These are phyloP conservation scores for Prunella himalayana DNA, from an alignment of 2,113 vertebrate species.

Conservation along the genomic window DNA sequence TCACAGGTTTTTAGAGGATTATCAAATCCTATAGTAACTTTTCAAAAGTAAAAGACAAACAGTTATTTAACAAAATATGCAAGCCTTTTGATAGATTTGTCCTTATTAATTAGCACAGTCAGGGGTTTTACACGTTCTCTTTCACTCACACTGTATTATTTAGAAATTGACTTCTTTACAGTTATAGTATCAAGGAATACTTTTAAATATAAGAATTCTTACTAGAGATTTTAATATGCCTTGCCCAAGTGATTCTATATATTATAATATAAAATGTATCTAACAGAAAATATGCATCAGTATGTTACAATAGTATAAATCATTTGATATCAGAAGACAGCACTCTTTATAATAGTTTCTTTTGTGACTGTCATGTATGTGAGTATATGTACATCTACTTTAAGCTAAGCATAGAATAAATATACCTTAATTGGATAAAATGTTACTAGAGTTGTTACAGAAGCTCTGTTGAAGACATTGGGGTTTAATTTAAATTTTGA, in stretches of 20 bases:
- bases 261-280: not conserved
- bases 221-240: not conserved
- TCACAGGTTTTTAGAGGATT: not conserved
- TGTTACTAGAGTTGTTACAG: not conserved
- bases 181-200: not conserved
- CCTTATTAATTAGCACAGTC: not conserved
- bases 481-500: not conserved
- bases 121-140: not conserved
- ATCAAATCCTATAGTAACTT: not conserved
- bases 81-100: not conserved
- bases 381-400: not conserved
- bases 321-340: not conserved
- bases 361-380: not conserved
- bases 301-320: not conserved
- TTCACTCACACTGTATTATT: not conserved
- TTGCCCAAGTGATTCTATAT: not conserved
- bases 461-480: not conserved
- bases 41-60: not conserved
- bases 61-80: not conserved
- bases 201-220: not conserved
- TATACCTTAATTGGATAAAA: not conserved
- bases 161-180: not conserved
- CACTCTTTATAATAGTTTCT: not conserved
- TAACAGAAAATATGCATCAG: not conserved
- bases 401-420: not conserved